Conservation (phyloP, 2,113 vertebrate species). For the Eira barbara region DNA sequence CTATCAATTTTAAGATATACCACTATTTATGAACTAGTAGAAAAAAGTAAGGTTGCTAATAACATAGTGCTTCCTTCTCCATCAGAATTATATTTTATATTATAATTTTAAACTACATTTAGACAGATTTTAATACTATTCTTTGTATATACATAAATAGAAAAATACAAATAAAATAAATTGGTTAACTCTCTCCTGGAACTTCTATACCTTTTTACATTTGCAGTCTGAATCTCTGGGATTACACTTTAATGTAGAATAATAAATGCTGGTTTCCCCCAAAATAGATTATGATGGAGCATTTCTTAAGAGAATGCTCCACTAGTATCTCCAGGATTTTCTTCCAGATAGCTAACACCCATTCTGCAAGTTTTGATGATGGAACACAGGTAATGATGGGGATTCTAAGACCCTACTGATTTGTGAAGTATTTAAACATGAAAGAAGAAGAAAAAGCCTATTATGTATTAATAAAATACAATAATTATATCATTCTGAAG, state of each 20-base stretch:
- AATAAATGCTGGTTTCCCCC: not conserved
- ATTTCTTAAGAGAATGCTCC: not conserved
- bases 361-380: not conserved
- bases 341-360: not conserved
- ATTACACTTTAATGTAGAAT: not conserved
- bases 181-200: not conserved
- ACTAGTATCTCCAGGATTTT: not conserved
- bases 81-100: not conserved
- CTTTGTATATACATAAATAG: not conserved
- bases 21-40: not conserved
- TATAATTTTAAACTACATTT: not conserved
- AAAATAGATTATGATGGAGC: not conserved
- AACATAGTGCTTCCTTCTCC: not conserved
- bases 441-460: not conserved
- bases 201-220: not conserved
- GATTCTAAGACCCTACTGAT: not conserved
- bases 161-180: not conserved
- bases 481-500: not conserved
- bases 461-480: not conserved
- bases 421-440: not conserved
- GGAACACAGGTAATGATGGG: not conserved
- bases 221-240: not conserved
- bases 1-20: not conserved
- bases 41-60: not conserved
- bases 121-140: not conserved